Evolutionary conservation across 1,140 invertebrate species (phyloP).

Genomic region (Arion vulgaris): DNA sequence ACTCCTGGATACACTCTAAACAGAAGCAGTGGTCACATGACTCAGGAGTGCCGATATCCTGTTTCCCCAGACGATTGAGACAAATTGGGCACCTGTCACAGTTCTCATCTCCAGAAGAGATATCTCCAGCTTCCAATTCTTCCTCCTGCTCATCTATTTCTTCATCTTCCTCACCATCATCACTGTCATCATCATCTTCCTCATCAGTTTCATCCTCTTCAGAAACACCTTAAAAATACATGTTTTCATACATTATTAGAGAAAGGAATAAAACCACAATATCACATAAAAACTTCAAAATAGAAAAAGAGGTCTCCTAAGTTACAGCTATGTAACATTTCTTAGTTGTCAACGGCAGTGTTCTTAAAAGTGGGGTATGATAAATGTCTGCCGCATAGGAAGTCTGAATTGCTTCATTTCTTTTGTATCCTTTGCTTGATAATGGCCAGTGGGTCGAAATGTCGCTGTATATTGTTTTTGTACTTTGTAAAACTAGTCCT

Average conservation of each 20-base stretch:
- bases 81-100: conserved; percentile 85
- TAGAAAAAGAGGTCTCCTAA: too few species aligned
- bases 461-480: too few species aligned
- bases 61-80: conserved; percentile 75
- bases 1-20: conserved; percentile 89
- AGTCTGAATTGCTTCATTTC: too few species aligned
- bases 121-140: neutral
- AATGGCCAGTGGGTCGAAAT: too few species aligned
- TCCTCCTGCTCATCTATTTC: conserved; percentile 26
- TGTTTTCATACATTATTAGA: neutral
- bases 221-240: neutral
- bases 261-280: too few species aligned
- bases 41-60: conserved; percentile 87
- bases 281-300: too few species aligned
- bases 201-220: conserved; percentile 20
- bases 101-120: conserved; percentile 75
- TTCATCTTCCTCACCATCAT: conserved; percentile 28
- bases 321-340: too few species aligned
- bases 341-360: too few species aligned
- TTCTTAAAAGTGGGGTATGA: too few species aligned
- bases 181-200: conserved; percentile 15
- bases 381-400: too few species aligned
- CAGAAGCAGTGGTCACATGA: conserved; percentile 92
- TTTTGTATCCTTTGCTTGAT: too few species aligned
- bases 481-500: too few species aligned